Percentiles rank a stretch among this genome's conserved stretches.
These are phyloP conservation scores for Ariolimax columbianus DNA, from an alignment of 2,888 invertebrate genomes.

Conservation along the genomic window DNA sequence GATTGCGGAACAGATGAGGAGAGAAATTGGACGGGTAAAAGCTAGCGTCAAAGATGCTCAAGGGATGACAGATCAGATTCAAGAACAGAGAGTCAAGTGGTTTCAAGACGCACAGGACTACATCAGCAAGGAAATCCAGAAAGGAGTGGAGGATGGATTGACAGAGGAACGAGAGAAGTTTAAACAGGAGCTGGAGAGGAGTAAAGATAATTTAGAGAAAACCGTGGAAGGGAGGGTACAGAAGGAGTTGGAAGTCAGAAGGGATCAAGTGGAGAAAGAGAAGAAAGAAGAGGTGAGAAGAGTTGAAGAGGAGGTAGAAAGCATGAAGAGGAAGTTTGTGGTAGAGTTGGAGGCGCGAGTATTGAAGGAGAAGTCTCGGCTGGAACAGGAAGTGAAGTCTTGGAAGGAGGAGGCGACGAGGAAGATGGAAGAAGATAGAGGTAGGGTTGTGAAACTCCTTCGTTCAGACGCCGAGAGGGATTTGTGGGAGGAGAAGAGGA, in stretches of 20 bases:
- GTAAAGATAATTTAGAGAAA: neutral
- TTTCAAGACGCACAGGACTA: slow-evolving; percentile 38
- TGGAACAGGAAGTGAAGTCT: slow-evolving; percentile 18
- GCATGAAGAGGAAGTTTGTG: slow-evolving; percentile 28
- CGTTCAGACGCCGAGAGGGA: neutral
- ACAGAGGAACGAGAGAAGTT: slow-evolving; percentile 24
- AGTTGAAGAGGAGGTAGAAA: slow-evolving; percentile 32
- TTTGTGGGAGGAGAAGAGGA: neutral
- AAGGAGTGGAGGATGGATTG: slow-evolving; percentile 25
- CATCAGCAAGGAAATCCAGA: slow-evolving; percentile 28
- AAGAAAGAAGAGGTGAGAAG: slow-evolving; percentile 27
- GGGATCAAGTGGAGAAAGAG: neutral
- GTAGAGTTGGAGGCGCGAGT: slow-evolving; percentile 42
- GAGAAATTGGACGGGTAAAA: slow-evolving; percentile 6
- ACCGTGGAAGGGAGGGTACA: neutral
- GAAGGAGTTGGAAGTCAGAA: neutral
- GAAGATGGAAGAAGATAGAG: slow-evolving; percentile 21
- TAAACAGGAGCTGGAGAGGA: neutral
- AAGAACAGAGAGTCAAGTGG: slow-evolving; percentile 24
- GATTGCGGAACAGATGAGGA: slow-evolving; percentile 15
- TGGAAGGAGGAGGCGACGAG: slow-evolving; percentile 40
- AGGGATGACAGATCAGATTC: slow-evolving; percentile 6
- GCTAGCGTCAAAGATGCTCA: neutral
- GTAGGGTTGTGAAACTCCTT: neutral
- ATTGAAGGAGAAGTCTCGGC: slow-evolving; percentile 38